Conservation (phyloP, 2,888 invertebrate species). For the Ashinkailepas kermadecensis region DNA sequence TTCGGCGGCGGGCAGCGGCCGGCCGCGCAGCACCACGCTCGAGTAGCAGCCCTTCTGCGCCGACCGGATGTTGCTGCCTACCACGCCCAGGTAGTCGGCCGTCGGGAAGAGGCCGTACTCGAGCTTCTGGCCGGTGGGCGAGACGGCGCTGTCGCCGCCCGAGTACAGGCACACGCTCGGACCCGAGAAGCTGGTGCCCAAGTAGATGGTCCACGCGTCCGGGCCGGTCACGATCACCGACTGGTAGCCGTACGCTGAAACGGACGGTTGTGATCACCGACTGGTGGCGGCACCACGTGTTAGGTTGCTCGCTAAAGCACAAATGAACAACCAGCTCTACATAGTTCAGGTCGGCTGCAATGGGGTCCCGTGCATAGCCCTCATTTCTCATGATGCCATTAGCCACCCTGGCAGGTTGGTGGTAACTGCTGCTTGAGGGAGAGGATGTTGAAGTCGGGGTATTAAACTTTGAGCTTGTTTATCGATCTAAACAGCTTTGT, state of each 20-base stretch:
- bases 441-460: too few relatives aligned
- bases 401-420: too few relatives aligned
- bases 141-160: constrained; percentile 16
- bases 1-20: not conserved
- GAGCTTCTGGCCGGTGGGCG: not conserved
- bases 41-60: constrained; percentile 7
- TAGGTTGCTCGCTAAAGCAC: too few relatives aligned
- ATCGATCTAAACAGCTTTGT: too few relatives aligned
- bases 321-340: too few relatives aligned
- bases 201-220: constrained; percentile 18
- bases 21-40: not conserved
- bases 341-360: too few relatives aligned
- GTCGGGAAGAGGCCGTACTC: not conserved
- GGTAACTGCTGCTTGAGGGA: too few relatives aligned
- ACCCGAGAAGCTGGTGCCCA: not conserved
- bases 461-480: too few relatives aligned
- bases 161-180: constrained; percentile 2
- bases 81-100: not conserved
- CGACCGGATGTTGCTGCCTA: constrained; percentile 3
- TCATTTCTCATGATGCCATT: too few relatives aligned
- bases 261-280: too few relatives aligned
- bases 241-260: not conserved
- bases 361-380: too few relatives aligned
- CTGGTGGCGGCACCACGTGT: too few relatives aligned
- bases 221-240: not conserved